Conservation (phyloP, 2,113 vertebrate species). For the Leptosomus discolor region DNA sequence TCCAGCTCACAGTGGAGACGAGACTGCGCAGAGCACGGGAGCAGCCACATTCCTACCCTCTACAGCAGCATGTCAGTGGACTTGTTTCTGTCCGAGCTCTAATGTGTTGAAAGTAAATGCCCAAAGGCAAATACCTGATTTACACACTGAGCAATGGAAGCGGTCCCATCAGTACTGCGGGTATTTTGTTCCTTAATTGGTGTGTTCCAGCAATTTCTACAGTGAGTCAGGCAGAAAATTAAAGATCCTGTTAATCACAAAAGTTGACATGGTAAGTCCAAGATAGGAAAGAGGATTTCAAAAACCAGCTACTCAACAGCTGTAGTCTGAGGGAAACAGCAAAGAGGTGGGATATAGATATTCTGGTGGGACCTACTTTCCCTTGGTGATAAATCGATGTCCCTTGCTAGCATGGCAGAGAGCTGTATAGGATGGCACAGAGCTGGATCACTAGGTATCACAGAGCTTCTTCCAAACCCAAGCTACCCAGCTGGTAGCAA, state of each 20-base stretch:
- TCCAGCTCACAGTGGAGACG: background rate
- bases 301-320: background rate
- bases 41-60: background rate
- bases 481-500: background rate
- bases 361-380: background rate
- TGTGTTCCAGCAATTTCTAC: background rate
- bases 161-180: accelerated
- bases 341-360: background rate
- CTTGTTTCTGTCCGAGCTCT: background rate
- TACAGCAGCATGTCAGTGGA: background rate
- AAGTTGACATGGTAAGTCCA: background rate
- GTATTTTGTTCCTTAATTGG: background rate
- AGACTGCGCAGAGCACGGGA: background rate
- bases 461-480: background rate
- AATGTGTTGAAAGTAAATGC: background rate
- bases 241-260: background rate
- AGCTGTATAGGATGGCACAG: background rate
- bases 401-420: background rate
- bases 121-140: background rate
- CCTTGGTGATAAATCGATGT: background rate
- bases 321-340: background rate
- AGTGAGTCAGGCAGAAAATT: background rate
- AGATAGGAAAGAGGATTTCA: background rate
- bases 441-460: background rate
- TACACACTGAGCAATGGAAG: background rate